These are phyloP conservation scores for Dolichomitus sp. DNA, from an alignment of 2,888 invertebrate genomes.

Conservation along the genomic window DNA sequence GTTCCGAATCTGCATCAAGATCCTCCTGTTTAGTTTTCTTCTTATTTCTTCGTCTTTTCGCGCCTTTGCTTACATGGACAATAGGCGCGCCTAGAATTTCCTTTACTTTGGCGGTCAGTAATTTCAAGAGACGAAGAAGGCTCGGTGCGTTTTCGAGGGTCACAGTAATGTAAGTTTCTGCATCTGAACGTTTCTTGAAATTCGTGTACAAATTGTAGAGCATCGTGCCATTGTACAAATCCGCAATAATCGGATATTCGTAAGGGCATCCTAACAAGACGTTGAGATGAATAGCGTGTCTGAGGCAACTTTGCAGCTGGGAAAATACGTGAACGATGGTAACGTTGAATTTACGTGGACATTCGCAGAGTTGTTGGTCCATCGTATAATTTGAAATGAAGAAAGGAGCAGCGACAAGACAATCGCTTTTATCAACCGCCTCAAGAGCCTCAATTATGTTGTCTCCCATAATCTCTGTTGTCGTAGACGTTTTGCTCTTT, in stretches of 20 bases:
- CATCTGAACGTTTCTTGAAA: constrained; percentile 88
- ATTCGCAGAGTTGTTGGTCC: constrained; percentile 87
- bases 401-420: constrained; percentile 88
- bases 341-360: constrained; percentile 88
- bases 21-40: constrained; percentile 56
- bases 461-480: constrained; percentile 10
- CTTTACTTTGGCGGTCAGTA: constrained; percentile 72
- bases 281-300: constrained; percentile 89
- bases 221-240: constrained; percentile 92
- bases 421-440: constrained; percentile 88
- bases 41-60: constrained; percentile 74
- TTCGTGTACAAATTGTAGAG: constrained; percentile 91
- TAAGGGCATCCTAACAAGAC: constrained; percentile 89
- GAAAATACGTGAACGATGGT: constrained; percentile 89
- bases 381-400: constrained; percentile 89
- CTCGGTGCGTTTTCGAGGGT: constrained; percentile 81
- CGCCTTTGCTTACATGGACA: constrained; percentile 50
- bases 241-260: constrained; percentile 88
- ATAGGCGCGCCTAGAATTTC: constrained; percentile 60
- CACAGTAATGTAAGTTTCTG: constrained; percentile 86
- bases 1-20: constrained; percentile 61
- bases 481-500: constrained; percentile 41
- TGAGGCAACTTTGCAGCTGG: constrained; percentile 90
- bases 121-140: constrained; percentile 78
- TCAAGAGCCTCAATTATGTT: constrained; percentile 86